Evolutionary conservation across 1,140 invertebrate genomes (phyloP).

Genomic region (Drosophila ambigua): DNA sequence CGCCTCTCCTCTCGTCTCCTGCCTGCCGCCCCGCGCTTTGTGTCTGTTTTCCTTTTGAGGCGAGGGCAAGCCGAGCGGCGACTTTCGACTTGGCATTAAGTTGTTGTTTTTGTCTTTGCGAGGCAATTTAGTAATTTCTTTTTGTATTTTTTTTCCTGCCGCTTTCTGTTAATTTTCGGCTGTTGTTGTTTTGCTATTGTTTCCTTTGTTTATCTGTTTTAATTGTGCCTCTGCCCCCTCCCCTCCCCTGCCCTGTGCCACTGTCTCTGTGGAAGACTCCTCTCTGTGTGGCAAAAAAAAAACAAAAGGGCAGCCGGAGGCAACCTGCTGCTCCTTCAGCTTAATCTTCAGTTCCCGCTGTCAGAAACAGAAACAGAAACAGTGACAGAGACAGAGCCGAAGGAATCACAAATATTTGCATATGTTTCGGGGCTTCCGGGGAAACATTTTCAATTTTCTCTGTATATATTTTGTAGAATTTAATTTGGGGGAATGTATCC

Average conservation of each 20-base stretch:
- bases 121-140: conserved; percentile 66
- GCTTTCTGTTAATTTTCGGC: conserved; percentile 5
- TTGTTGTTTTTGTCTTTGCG: conserved; percentile 63
- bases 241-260: background rate
- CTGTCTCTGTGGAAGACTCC: no score
- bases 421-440: background rate
- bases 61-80: conserved; percentile 9
- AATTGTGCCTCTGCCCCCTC: conserved; percentile 51
- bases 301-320: conserved; percentile 39
- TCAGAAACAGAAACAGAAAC: conserved; percentile 26
- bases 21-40: conserved; percentile 12
- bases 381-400: background rate
- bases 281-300: conserved; percentile 10
- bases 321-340: conserved; percentile 41
- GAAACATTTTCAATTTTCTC: conserved; percentile 20
- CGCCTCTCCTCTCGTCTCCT: background rate
- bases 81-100: conserved; percentile 63
- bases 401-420: conserved; percentile 24
- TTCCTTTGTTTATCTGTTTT: conserved; percentile 79
- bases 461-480: conserved; percentile 48
- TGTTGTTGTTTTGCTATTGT: conserved; percentile 68
- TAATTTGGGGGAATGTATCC: conserved; percentile 41
- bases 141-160: conserved; percentile 20
- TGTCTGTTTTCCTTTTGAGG: conserved; percentile 26
- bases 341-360: conserved; percentile 30